phyloP scores from a whole-genome alignment of 1,140 invertebrate species.

The Sinella curviseta region DNA sequence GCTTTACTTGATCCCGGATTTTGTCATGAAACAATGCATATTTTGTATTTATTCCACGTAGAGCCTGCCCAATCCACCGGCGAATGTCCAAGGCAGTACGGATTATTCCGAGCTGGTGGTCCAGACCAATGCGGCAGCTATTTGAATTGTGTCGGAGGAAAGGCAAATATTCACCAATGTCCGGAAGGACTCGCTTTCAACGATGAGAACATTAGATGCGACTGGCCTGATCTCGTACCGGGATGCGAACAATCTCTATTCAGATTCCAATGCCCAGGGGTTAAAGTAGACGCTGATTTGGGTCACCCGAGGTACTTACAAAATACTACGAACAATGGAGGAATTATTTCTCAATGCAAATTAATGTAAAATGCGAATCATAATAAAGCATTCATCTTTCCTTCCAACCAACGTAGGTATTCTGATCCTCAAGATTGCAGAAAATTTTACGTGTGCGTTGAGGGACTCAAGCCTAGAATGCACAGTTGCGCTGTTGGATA shows the following conservation, averaged over 20 bases:
- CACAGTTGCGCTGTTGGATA: slow-evolving; percentile 73
- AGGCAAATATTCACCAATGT: slow-evolving; percentile 66
- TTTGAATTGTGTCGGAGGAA: slow-evolving; percentile 78
- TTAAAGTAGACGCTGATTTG: slow-evolving; percentile 51
- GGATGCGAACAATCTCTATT: slow-evolving; percentile 73
- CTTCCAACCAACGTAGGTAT: slow-evolving; percentile 45
- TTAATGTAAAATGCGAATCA: no score
- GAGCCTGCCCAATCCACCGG: slow-evolving; percentile 68
- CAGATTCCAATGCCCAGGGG: slow-evolving; percentile 66
- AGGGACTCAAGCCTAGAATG: slow-evolving; percentile 67
- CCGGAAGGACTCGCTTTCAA: slow-evolving; percentile 84
- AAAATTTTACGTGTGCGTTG: slow-evolving; percentile 76
- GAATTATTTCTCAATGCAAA: slow-evolving; percentile 61
- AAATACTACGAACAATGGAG: no score
- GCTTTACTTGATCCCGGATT: not conserved
- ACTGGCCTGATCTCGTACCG: slow-evolving; percentile 76
- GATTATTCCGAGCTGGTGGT: slow-evolving; percentile 71
- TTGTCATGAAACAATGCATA: no score
- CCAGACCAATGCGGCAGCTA: slow-evolving; percentile 74
- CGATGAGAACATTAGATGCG: slow-evolving; percentile 72
- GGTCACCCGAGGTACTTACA: slow-evolving; percentile 54
- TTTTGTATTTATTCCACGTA: slow-evolving; percentile 47
- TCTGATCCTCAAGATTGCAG: slow-evolving; percentile 71
- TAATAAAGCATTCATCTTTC: not conserved
- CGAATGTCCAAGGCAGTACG: slow-evolving; percentile 81